Evolutionary conservation across 2,888 invertebrate genomes (phyloP).

Genomic region (Heteromyza rotundicornis): DNA sequence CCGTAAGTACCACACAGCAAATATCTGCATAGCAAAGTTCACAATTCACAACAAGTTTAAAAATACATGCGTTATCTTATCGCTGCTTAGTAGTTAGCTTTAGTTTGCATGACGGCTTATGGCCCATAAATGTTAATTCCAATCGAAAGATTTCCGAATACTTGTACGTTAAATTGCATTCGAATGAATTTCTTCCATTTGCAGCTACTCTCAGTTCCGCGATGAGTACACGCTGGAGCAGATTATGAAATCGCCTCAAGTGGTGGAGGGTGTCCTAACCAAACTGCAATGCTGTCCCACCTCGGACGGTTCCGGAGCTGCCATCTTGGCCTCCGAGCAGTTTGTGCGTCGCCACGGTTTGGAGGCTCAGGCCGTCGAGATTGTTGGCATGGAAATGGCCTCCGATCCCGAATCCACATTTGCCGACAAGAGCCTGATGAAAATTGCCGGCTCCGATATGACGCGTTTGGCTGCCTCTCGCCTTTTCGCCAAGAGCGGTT

Average conservation of each 20-base stretch:
- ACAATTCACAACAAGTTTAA: too few species aligned
- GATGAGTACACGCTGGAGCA: slow-evolving; percentile 91
- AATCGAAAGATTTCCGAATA: not conserved
- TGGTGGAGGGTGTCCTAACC: slow-evolving; percentile 91
- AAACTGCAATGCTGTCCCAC: slow-evolving; percentile 98
- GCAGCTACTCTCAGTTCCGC: slow-evolving; percentile 88
- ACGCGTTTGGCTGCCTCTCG: slow-evolving; percentile 80
- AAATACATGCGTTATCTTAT: too few species aligned
- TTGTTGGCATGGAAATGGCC: slow-evolving; percentile 94
- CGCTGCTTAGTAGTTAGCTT: too few species aligned
- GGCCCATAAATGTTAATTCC: not conserved
- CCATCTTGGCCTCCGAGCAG: slow-evolving; percentile 86
- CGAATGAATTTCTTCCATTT: not conserved
- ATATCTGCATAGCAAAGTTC: too few species aligned
- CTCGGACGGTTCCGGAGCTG: slow-evolving; percentile 97
- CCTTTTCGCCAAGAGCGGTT: slow-evolving; percentile 76
- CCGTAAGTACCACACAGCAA: slow-evolving; percentile 69
- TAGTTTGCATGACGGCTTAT: not conserved
- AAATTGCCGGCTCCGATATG: slow-evolving; percentile 88
- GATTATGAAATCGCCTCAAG: slow-evolving; percentile 83
- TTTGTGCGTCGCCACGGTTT: slow-evolving; percentile 86
- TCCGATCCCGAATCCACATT: slow-evolving; percentile 91
- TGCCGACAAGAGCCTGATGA: slow-evolving; percentile 62
- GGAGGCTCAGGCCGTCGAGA: slow-evolving; percentile 89
- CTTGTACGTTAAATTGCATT: not conserved